Base-by-base conservation (phyloP, 2,113 vertebrate genomes). In the Cochlearius cochlearius region DNA sequence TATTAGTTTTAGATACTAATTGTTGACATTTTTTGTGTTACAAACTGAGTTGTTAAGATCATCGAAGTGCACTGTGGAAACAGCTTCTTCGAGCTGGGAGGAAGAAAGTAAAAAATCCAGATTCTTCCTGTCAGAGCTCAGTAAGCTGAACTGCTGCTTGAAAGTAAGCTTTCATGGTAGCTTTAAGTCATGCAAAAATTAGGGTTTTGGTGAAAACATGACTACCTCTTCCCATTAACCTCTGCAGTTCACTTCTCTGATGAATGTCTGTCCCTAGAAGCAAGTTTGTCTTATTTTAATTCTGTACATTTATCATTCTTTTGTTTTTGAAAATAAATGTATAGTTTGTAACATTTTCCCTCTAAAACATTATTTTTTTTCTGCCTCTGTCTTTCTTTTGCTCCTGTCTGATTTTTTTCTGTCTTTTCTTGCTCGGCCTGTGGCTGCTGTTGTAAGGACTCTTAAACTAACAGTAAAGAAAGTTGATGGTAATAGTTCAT, bases 391-490 rank as follows among this genome's bases (percentile, higher is more conserved):
- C 85, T 96, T 95, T 97, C 90, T 96, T 96, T 97, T 96, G 76
- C 94, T 96, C 67, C 56, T 97, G 67, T 95, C 92, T 97, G 94
- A 97, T 97, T 93, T 94, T 96, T 97, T 97, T 97, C 95, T 98
- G 94, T 97, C 96, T 98, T 98, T 98, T 98, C 98, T 98, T 98
- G 98, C 98, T 98, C 94, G 97, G 97, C 97, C 63, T 97, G 93
- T 97, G 97, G 90, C 97, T 97, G 95, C 96, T 96, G 95, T 96
- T 96, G n/a, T 96, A 97, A 99, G 98, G 98, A 99, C 98, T 98
- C 98, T 99, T 98, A 99, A 98, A 98, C 98, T 99, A 98, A 98
- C 98, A 98, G 97, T 99, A 98, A 98, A 99, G 98, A 99, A 98
- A 98, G 98, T 99, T 99, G 98, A 99, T 98, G 98, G 98, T 97